Evolutionary conservation across 2,113 vertebrate species (phyloP).

Genomic region (Mus musculus): DNA sequence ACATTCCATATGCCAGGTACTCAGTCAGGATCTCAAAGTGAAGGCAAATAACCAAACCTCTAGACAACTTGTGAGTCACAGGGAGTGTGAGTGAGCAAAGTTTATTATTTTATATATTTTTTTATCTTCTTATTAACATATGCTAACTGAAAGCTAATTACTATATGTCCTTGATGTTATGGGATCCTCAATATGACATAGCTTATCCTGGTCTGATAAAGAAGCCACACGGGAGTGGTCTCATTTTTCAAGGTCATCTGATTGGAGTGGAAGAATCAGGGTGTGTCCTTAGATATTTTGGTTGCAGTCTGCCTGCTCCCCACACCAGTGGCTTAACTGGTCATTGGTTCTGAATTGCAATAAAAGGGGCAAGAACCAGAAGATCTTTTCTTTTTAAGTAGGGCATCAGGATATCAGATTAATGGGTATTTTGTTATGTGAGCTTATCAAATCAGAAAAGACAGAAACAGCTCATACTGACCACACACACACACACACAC

Average conservation of each 20-base stretch:
- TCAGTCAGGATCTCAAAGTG: background rate
- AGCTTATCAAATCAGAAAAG: background rate
- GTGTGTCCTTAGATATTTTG: background rate
- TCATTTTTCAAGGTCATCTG: slow-evolving; percentile 2
- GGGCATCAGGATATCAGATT: background rate
- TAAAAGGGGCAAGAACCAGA: background rate
- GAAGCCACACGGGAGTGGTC: background rate
- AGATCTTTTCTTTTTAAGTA: background rate
- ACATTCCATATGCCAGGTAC: rapidly evolving
- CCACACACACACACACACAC: background rate
- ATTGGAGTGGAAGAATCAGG: background rate
- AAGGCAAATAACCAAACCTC: background rate
- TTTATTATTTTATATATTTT: background rate
- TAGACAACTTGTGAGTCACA: background rate
- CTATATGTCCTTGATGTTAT: background rate
- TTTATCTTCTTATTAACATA: background rate
- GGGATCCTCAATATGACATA: background rate
- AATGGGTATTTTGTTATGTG: background rate
- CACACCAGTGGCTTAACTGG: background rate
- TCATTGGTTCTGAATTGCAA: background rate
- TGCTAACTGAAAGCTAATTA: background rate
- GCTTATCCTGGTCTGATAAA: background rate
- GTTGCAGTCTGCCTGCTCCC: background rate
- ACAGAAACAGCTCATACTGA: background rate
- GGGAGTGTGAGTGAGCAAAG: background rate